Evolutionary conservation across 1,140 invertebrate species (phyloP), one percentile per base, ranked within the genome.

Genomic region (Cyclina sinensis): DNA sequence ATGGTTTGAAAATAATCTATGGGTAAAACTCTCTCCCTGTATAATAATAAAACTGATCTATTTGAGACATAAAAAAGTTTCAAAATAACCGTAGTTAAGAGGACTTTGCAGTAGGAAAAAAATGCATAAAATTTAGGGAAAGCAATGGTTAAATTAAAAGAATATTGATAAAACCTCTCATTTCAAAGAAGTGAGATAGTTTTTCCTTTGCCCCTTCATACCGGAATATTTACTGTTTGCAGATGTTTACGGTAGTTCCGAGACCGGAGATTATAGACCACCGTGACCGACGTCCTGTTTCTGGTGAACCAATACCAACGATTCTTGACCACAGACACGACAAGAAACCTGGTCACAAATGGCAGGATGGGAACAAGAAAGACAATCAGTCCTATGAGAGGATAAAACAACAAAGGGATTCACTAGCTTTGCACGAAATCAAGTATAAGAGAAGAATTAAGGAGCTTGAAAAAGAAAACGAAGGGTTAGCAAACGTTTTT

Each of bases 381-480:
- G 37, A 74, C 1, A 46, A 76, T 14, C 14, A 46, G 11, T 32
- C 85, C 18, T 87, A 79, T 37, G 85, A 87, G 11, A 48, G 32
- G 12, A 48, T 87, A 0, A 87, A 51, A 30, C 0, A 48, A 30
- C 84, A 86, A 46, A n/a, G 51, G 12, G 70, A 86, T 46, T 18
- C n/a, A 18, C n/a, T 74, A 18, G 4, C 78, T 18, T 18, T n/a
- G 16, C 21, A 48, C 12, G 84, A 86, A 57, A 37, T 76, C 2
- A 48, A 78, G 32, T 62, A 54, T 46, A 86, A 46, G 16, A 78
- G 62, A 27, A 65, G 70, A 18, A 86, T 86, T 39, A 76, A 86
- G 21, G 73, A 70, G 39, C 57, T 86, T 27, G 79, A 88, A 48
- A 74, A 82, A 48, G 86, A 88, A 35, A 37, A 59, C 12, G 68